Conservation (phyloP, 2,797 vertebrate genomes). For the Typhlichthys subterraneus region DNA sequence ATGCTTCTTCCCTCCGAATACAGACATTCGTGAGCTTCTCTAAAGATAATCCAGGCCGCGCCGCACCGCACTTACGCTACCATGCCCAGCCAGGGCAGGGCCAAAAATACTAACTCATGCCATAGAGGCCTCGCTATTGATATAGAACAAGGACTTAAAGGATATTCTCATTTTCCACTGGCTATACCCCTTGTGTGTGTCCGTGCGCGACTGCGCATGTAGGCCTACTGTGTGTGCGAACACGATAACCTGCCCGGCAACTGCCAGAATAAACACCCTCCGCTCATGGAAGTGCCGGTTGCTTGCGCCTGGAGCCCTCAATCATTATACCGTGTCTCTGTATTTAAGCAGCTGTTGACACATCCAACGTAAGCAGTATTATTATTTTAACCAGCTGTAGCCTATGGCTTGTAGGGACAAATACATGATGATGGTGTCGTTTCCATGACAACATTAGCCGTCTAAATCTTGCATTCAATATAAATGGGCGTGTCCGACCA, state of each 20-base stretch:
- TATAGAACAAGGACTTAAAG: slow-evolving; percentile 38
- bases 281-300: slow-evolving; percentile 19
- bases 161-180: slow-evolving; percentile 28
- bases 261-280: slow-evolving; percentile 66
- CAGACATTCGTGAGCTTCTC: slow-evolving; percentile 33
- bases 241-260: slow-evolving; percentile 74
- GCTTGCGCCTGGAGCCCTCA: slow-evolving; percentile 16
- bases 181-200: slow-evolving; percentile 8
- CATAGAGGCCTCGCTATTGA: slow-evolving; percentile 11
- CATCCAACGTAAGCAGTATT: slow-evolving; percentile 12
- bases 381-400: slow-evolving; percentile 20
- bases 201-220: slow-evolving; percentile 30
- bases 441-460: slow-evolving; percentile 72
- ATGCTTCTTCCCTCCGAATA: slow-evolving; percentile 19
- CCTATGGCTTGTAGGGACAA: slow-evolving; percentile 17
- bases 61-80: slow-evolving; percentile 35
- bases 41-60: slow-evolving; percentile 37
- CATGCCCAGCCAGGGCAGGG: slow-evolving; percentile 25
- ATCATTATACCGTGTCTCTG: slow-evolving; percentile 17
- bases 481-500: slow-evolving; percentile 56
- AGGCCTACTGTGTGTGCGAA: slow-evolving; percentile 13
- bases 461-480: slow-evolving; percentile 35
- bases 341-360: slow-evolving; percentile 14
- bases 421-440: slow-evolving; percentile 69
- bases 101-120: slow-evolving; percentile 34